Base-by-base conservation (phyloP, 2,113 vertebrate genomes). In the Oncorhynchus keta region DNA sequence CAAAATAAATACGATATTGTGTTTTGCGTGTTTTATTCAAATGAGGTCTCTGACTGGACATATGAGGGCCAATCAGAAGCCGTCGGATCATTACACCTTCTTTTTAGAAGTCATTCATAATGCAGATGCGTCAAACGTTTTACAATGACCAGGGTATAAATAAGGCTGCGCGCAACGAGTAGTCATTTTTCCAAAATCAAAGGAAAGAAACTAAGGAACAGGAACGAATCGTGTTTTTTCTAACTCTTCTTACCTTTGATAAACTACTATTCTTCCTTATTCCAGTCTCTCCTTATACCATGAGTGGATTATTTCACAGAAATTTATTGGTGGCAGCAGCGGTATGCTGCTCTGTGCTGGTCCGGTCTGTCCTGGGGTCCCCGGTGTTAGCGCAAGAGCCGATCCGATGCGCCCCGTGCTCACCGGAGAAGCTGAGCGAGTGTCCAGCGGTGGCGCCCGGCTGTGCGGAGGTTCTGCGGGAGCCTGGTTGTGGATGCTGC, bases 401-500 rank as follows among this genome's bases (percentile, higher is more conserved):
- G 0, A 81, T 97, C 85, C 95, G 81, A 57, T 99, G 97, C 74
- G 95, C 94, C 0, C 94, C 94, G 0, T 99, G 97, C 84, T 90
- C 94, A 0, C 83, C 88, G 3, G 96, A 98, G 85, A 92, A 73
- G 84, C 81, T 95, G 59, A 91, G 87, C 3, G 91, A 92, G 80
- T 99, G 97, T 91, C 93, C 95, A 1, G 91, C 93, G 0, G 93
- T 97, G 72, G 91, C 93, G 0, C 86, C 93, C 61, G 90, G 75
- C 0, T 99, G 97, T 79, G 84, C 84, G 0, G 96, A 99, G 91
- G 22, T 90, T 28, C 81, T 95, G 5, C 92, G 89, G 71, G 93
- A 95, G 69, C 93, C 96, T 1, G 95, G 96, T 82, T 99, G 97
- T 48, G 94, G 96, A 67, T 99, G 97, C 91, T 99, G 97, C 89